These are phyloP conservation scores for Dexiosoma caninum DNA, from an alignment of 2,888 invertebrate genomes.

Conservation along the genomic window DNA sequence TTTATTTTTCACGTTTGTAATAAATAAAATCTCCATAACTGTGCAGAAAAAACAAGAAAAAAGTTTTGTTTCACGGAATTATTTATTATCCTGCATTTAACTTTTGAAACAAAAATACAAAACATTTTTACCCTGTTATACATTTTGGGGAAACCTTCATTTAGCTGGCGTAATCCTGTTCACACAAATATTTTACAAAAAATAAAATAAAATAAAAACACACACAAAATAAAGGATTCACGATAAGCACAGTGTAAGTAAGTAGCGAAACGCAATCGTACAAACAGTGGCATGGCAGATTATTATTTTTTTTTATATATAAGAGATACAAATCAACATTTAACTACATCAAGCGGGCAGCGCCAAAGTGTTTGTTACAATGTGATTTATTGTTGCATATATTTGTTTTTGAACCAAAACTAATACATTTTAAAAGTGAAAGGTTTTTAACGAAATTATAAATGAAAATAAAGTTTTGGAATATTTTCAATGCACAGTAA, in stretches of 20 bases:
- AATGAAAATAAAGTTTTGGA: neutral
- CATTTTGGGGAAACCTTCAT: conserved; percentile 2
- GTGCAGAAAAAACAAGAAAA: conserved; percentile 17
- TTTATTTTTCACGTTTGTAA: no score
- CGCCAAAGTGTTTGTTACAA: neutral
- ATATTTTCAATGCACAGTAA: neutral
- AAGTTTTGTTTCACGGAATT: neutral
- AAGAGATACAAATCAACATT: neutral
- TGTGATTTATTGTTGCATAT: neutral
- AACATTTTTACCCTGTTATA: neutral
- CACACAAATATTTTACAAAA: neutral
- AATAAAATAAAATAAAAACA: neutral
- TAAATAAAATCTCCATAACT: conserved; percentile 10
- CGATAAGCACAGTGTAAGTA: neutral
- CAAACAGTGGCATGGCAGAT: neutral
- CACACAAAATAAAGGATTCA: neutral
- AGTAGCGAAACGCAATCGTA: neutral
- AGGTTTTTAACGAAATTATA: neutral
- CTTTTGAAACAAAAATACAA: neutral
- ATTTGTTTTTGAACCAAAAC: neutral
- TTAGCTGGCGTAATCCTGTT: conserved; percentile 5
- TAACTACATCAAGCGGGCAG: neutral
- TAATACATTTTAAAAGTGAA: neutral
- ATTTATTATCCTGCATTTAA: conserved; percentile 32
- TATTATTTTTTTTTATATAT: neutral